Percentiles rank a stretch among this genome's conserved stretches.
These are phyloP conservation scores for Lethenteron camtschaticum DNA, from an alignment of 2,113 vertebrate species.

Conservation along the genomic window DNA sequence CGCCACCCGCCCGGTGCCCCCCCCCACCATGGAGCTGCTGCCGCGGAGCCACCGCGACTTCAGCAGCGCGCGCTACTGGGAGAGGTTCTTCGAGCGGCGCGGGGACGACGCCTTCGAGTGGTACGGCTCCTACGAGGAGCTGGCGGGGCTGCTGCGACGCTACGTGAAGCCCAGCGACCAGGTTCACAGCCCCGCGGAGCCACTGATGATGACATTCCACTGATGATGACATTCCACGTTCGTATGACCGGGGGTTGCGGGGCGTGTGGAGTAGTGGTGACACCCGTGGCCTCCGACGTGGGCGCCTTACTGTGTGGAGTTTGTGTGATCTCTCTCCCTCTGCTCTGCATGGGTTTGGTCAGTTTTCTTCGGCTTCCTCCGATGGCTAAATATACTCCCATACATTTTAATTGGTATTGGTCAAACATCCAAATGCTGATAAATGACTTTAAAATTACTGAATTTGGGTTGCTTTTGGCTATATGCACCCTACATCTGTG, in stretches of 20 bases:
- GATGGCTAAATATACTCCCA: too few species aligned
- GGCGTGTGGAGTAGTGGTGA: background rate
- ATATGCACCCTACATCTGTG: too few species aligned
- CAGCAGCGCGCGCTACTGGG: conserved; percentile 62
- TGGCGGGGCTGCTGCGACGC: conserved; percentile 53
- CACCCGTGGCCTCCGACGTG: background rate
- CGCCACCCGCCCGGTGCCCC: too few species aligned
- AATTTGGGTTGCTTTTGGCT: too few species aligned
- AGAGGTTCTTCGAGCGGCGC: conserved; percentile 62
- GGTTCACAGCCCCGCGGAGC: conserved; percentile 16
- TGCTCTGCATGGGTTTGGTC: too few species aligned
- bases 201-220: background rate
- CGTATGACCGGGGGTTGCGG: background rate
- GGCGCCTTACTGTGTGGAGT: too few species aligned
- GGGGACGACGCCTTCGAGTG: conserved; percentile 71
- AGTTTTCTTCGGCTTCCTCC: too few species aligned
- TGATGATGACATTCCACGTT: background rate
- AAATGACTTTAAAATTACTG: too few species aligned
- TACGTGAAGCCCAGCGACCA: conserved; percentile 67
- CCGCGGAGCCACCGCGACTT: conserved; percentile 54
- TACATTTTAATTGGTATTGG: too few species aligned
- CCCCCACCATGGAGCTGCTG: conserved; percentile 42
- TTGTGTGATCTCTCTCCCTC: too few species aligned
- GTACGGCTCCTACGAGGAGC: conserved; percentile 68
- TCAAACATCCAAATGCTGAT: too few species aligned